A percentile compares a stretch with the other conserved stretches of the same genome.
Conservation (phyloP, 2,797 vertebrate species). For the Squalus acanthias region DNA sequence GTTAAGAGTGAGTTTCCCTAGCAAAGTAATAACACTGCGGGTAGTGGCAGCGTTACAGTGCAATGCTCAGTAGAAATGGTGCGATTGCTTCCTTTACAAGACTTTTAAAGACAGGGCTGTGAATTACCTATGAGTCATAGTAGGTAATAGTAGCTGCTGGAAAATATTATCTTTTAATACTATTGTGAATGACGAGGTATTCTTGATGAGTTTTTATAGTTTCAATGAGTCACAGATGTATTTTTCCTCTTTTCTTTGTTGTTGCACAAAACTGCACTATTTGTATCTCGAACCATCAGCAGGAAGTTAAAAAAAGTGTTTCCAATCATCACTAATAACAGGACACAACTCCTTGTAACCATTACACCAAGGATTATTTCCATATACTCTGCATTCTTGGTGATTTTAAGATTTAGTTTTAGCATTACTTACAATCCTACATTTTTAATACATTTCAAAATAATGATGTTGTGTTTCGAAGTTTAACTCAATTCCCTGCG, state of each 20-base stretch:
- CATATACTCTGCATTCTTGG: neutral
- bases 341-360: conserved; percentile 6
- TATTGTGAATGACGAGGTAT: conserved; percentile 29
- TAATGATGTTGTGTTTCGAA: neutral
- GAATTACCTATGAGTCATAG: conserved; percentile 24
- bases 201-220: conserved; percentile 31
- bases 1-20: neutral
- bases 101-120: neutral
- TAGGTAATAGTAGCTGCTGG: conserved; percentile 33
- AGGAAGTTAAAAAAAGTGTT: conserved; percentile 33
- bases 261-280: neutral
- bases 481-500: neutral
- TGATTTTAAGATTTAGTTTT: neutral
- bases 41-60: neutral
- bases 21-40: neutral
- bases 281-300: conserved; percentile 8
- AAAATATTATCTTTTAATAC: conserved; percentile 37
- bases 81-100: neutral
- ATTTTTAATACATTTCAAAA: neutral
- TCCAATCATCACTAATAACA: conserved; percentile 34
- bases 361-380: conserved; percentile 15
- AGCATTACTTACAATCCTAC: neutral
- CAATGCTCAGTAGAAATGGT: neutral
- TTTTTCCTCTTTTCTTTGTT: conserved; percentile 31
- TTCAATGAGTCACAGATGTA: conserved; percentile 35